Evolutionary conservation across 2,888 invertebrate genomes (phyloP).

Genomic region (Archips xylosteana): DNA sequence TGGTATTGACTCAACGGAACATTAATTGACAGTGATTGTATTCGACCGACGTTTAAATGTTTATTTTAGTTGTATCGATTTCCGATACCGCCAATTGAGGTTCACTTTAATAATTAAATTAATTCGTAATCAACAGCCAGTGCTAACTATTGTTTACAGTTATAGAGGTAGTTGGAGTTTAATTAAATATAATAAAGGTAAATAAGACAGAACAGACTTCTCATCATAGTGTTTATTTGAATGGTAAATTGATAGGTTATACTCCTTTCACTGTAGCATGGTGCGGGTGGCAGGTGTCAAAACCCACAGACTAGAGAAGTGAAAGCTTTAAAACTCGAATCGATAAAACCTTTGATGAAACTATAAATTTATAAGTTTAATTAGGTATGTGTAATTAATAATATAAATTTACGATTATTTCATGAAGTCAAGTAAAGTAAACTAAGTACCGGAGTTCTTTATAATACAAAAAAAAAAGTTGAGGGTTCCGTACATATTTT

Average conservation of each 20-base stretch:
- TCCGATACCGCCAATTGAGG: constrained; percentile 5
- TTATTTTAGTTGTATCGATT: constrained; percentile 26
- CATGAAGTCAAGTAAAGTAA: no score
- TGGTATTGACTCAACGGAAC: constrained; percentile 12
- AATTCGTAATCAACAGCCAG: neutral
- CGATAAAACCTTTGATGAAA: no score
- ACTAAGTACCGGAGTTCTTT: no score
- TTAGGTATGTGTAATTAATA: no score
- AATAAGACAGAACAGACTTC: neutral
- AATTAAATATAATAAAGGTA: neutral
- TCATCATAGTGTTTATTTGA: neutral
- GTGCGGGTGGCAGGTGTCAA: no score
- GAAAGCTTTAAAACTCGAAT: no score
- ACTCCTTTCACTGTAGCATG: no score
- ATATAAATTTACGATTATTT: no score
- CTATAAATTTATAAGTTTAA: no score
- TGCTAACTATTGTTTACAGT: neutral
- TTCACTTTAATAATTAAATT: constrained; percentile 22
- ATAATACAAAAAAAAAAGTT: no score
- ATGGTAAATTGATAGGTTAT: neutral
- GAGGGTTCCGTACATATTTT: no score
- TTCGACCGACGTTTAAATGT: constrained; percentile 10
- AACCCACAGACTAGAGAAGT: no score
- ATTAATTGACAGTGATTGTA: constrained; percentile 28
- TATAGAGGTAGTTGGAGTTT: neutral